Evolutionary conservation across 2,113 vertebrate genomes (phyloP), one percentile per base, ranked within the genome.

Genomic region (Apeltes quadracus): DNA sequence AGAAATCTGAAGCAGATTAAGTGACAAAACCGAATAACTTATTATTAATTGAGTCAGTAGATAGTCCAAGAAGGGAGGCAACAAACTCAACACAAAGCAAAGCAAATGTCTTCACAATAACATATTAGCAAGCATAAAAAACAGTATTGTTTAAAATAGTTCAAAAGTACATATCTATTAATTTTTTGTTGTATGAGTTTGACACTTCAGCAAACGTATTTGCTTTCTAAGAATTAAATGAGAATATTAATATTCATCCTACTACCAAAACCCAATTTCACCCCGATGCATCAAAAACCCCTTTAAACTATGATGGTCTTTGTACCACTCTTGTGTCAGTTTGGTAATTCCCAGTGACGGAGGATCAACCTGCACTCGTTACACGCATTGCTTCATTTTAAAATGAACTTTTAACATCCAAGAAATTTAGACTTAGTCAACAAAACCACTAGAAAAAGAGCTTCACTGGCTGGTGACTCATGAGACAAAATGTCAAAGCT

Each of bases 11-110:
- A 39, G 56, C 5, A 38, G 29, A 75, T 46, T 18, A 50, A 29
- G n/a, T 51, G 3, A 69, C 9, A 57, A 72, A 51, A 61, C 48
- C 56, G 39, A 65, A 50, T 8, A 62, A 43, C 20, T 54, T 27
- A 74, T 46, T 76, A 62, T 58, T 55, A 53, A 61, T 27, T 51
- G 11, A 71, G 29, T 55, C 20, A 64, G 27, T 22, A 79, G 54
- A 62, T 51, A 25, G 74, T 56, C 22, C 27, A 32, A 58, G 20
- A 76, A 43, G 5, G 63, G 16, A 61, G 20, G 5, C 27, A 72
- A 55, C 8, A 46, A 59, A 61, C 2, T 27, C 14, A 23, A 25
- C 4, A 51, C 10, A 58, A 67, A 54, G 62, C 43, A 74, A 48
- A 61, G 8, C 20, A 58, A 50, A 38, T 25, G 25, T 69, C 23